These are phyloP conservation scores for Trinectes maculatus DNA, from an alignment of 2,113 vertebrate genomes.

Conservation along the genomic window DNA sequence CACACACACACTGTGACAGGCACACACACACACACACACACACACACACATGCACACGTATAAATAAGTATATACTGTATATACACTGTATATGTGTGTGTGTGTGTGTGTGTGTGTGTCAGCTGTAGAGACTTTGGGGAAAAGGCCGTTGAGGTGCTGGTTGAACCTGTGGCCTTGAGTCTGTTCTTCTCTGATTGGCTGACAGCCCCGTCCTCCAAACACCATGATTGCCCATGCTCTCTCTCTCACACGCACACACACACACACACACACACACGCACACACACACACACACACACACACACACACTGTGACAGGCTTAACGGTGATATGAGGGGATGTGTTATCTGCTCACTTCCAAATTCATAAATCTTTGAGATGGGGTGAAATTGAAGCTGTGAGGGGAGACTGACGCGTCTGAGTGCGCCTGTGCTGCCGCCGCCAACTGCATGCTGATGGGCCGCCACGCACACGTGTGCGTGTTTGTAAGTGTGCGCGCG, in stretches of 20 bases:
- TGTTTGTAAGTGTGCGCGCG: slow-evolving; percentile 16
- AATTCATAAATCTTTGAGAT: slow-evolving; percentile 81
- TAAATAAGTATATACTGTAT: too few relatives aligned
- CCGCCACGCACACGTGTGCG: slow-evolving; percentile 41
- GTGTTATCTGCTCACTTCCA: slow-evolving; percentile 80
- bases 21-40: too few relatives aligned
- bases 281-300: neutral
- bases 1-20: too few relatives aligned
- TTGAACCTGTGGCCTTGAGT: slow-evolving; percentile 40
- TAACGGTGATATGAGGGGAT: slow-evolving; percentile 72
- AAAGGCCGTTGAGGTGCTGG: slow-evolving; percentile 1
- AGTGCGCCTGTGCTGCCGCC: slow-evolving; percentile 58
- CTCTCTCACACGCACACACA: slow-evolving; percentile 7
- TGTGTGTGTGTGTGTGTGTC: too few relatives aligned
- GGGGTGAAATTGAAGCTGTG: slow-evolving; percentile 76
- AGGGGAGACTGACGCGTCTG: slow-evolving; percentile 71
- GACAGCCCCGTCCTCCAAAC: slow-evolving; percentile 28
- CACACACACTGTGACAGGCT: slow-evolving; percentile 56
- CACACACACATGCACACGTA: too few relatives aligned
- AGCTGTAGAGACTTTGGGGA: slow-evolving; percentile 11
- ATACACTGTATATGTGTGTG: too few relatives aligned
- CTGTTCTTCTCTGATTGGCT: slow-evolving; percentile 48
- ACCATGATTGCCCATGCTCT: slow-evolving; percentile 38
- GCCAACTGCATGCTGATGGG: slow-evolving; percentile 70
- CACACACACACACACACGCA: neutral